Evolutionary conservation across 2,113 vertebrate species (phyloP).

Genomic region (Phalacrocorax pelagicus): DNA sequence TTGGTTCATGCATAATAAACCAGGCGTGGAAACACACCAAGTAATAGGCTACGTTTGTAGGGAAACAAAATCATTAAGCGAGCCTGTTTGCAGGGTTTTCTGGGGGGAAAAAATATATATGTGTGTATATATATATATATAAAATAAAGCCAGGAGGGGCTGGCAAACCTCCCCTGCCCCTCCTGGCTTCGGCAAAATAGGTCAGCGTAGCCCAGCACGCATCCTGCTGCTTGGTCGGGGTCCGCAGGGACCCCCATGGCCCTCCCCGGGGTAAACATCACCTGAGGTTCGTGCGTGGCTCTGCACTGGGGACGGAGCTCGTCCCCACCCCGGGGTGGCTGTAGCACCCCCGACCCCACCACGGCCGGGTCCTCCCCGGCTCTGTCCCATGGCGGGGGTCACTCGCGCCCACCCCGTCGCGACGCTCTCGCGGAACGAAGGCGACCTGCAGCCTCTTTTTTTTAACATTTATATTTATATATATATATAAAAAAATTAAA

Average conservation of each 20-base stretch:
- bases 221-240: background rate
- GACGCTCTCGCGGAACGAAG: background rate
- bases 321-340: background rate
- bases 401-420: rapidly evolving
- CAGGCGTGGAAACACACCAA: background rate
- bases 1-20: conserved; percentile 53
- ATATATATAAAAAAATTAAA: conserved; percentile 81
- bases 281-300: background rate
- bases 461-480: conserved; percentile 79
- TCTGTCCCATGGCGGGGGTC: background rate
- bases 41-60: background rate
- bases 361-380: background rate
- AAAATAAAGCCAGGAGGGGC: background rate
- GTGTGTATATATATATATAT: too few species aligned
- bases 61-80: background rate
- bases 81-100: background rate
- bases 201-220: background rate
- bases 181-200: background rate
- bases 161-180: too few species aligned
- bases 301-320: background rate
- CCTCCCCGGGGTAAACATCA: rapidly evolving
- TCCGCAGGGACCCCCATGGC: background rate
- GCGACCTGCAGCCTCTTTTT: background rate
- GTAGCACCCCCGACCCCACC: background rate
- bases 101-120: background rate